These are phyloP conservation scores for Gonocerus acuteangulatus DNA, from an alignment of 2,888 invertebrate species.

Conservation along the genomic window DNA sequence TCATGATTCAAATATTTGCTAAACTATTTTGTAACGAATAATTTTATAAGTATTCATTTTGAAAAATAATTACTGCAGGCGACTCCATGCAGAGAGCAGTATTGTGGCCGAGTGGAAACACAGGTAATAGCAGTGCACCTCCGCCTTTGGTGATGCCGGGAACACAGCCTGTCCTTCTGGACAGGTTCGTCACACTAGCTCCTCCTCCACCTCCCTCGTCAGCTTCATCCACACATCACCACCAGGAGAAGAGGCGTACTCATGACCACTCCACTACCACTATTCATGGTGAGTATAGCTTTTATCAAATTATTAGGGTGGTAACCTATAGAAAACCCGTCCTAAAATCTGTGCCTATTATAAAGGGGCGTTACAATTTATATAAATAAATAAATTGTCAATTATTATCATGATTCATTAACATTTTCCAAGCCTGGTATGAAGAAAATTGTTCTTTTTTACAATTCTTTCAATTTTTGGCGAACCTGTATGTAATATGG, in stretches of 20 bases:
- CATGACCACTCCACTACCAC: conserved; percentile 18
- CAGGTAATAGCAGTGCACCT: conserved; percentile 42
- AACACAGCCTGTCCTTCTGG: conserved; percentile 43
- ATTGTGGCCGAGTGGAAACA: conserved; percentile 55
- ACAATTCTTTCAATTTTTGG: no score
- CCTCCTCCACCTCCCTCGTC: conserved; percentile 43
- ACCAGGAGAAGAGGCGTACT: conserved; percentile 17
- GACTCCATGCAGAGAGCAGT: conserved; percentile 65
- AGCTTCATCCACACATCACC: conserved; percentile 39
- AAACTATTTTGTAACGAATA: no score
- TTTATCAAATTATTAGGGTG: neutral
- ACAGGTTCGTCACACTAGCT: conserved; percentile 43
- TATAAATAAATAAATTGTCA: no score
- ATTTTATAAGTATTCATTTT: no score
- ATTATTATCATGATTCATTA: no score
- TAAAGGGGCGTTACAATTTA: no score
- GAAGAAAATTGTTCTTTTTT: no score
- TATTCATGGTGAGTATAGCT: conserved; percentile 12
- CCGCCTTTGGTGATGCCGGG: conserved; percentile 48
- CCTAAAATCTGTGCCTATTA: neutral
- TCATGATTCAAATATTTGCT: no score
- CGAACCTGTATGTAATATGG: no score
- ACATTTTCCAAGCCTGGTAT: no score
- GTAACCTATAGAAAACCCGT: no score
- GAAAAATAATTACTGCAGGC: conserved; percentile 42